Evolutionary conservation across 2,797 vertebrate species (phyloP).

Genomic region (Falco peregrinus): DNA sequence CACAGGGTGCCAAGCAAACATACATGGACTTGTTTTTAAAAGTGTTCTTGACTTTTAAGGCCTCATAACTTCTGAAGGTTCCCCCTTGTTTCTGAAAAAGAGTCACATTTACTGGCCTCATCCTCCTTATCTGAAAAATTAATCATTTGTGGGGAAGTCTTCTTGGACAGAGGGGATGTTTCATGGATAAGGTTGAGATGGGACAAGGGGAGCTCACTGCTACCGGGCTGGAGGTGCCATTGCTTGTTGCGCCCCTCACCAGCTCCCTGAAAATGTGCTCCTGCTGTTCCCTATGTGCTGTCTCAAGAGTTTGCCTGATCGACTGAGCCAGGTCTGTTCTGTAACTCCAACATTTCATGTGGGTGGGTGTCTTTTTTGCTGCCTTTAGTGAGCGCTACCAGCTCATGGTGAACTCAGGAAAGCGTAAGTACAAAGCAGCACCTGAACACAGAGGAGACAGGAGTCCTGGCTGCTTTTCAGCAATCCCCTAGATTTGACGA

Average conservation of each 20-base stretch:
- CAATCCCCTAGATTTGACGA: background rate
- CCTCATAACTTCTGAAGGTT: background rate
- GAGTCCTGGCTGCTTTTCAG: background rate
- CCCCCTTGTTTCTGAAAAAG: background rate
- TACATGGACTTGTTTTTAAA: background rate
- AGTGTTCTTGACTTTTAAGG: background rate
- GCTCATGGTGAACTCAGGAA: background rate
- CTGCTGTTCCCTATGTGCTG: background rate
- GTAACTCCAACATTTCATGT: background rate
- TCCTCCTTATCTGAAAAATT: background rate
- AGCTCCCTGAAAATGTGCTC: background rate
- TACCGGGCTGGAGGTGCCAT: background rate
- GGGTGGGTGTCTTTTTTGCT: background rate
- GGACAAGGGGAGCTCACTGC: accelerated
- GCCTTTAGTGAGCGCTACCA: background rate
- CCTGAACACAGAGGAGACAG: background rate
- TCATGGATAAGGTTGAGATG: background rate
- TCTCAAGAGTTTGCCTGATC: background rate
- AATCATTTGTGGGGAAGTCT: background rate
- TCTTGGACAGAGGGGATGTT: background rate
- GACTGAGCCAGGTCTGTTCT: background rate
- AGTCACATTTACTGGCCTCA: background rate
- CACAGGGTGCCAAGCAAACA: background rate
- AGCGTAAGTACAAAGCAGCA: background rate
- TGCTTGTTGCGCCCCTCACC: background rate